These are phyloP conservation scores for Rhinopomastus cyanomelas DNA, from an alignment of 2,113 vertebrate genomes.

Conservation along the genomic window DNA sequence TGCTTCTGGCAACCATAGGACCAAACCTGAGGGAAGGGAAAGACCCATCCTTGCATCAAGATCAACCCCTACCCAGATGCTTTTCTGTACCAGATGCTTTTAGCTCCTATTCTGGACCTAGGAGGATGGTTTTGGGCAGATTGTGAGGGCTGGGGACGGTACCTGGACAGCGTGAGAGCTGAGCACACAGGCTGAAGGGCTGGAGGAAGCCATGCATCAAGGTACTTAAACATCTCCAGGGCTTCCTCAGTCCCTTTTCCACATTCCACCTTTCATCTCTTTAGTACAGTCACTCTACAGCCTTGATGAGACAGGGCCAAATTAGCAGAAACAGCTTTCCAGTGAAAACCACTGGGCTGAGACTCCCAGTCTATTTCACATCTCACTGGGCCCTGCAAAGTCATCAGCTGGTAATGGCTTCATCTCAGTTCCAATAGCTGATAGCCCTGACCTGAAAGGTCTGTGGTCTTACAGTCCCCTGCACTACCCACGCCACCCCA, in stretches of 20 bases:
- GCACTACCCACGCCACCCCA: neutral
- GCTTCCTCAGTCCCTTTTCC: neutral
- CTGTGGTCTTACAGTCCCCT: neutral
- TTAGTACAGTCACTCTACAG: neutral
- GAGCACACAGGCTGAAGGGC: rapidly evolving
- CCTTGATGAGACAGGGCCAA: neutral
- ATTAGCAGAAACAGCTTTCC: conserved; percentile 4
- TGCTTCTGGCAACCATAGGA: neutral
- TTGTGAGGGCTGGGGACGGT: neutral
- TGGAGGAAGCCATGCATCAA: neutral
- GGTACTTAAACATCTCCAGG: neutral
- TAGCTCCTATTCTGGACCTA: neutral
- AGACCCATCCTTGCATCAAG: neutral
- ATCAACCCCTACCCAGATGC: neutral
- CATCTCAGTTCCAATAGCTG: neutral
- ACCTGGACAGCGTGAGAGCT: neutral
- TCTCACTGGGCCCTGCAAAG: neutral
- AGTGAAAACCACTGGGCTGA: neutral
- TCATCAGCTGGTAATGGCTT: neutral
- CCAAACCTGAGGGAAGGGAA: neutral
- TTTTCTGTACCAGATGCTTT: neutral
- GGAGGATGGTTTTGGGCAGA: neutral
- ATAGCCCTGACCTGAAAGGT: neutral
- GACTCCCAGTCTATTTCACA: conserved; percentile 21
- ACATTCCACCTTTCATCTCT: neutral